These are phyloP conservation scores for Menidia menidia DNA, from an alignment of 2,797 vertebrate genomes.

Conservation along the genomic window DNA sequence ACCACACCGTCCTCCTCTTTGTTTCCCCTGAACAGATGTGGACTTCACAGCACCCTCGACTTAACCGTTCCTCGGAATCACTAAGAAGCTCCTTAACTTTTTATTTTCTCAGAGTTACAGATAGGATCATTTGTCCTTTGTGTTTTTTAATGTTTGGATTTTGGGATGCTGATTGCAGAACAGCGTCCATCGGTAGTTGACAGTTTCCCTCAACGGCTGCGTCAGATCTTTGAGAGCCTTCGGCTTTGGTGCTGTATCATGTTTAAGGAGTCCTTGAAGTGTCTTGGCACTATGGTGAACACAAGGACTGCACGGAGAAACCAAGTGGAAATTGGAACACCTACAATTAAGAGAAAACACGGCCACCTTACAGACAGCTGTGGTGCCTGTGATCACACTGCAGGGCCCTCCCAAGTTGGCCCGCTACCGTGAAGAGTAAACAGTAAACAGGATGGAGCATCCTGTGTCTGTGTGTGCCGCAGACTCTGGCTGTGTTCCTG, in stretches of 20 bases:
- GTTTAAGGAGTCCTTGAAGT: not conserved
- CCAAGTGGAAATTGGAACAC: not conserved
- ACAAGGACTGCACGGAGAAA: slow-evolving; percentile 1
- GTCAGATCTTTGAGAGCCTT: not conserved
- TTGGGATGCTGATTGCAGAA: slow-evolving; percentile 1
- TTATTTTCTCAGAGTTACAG: slow-evolving; percentile 3
- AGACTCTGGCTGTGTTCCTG: slow-evolving; percentile 13
- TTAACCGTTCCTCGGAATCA: slow-evolving; percentile 13
- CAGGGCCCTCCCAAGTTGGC: slow-evolving; percentile 77
- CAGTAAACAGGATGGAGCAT: slow-evolving; percentile 81
- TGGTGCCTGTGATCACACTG: slow-evolving; percentile 65
- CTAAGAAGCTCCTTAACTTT: slow-evolving; percentile 15
- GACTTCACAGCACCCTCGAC: slow-evolving; percentile 35
- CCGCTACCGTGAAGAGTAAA: slow-evolving; percentile 81
- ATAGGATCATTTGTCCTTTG: not conserved
- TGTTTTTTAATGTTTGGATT: slow-evolving; percentile 6
- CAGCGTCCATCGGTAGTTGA: not conserved
- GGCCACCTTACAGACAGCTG: slow-evolving; percentile 66
- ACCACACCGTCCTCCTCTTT: slow-evolving; percentile 33
- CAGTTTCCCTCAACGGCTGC: not conserved
- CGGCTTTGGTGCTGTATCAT: not conserved
- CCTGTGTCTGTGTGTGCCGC: slow-evolving; percentile 52
- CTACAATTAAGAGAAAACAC: slow-evolving; percentile 9
- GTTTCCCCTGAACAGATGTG: slow-evolving; percentile 63
- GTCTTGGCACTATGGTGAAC: not conserved